These are phyloP conservation scores for Proctacanthus coquilletti DNA, from an alignment of 1,140 invertebrate species.

Conservation along the genomic window DNA sequence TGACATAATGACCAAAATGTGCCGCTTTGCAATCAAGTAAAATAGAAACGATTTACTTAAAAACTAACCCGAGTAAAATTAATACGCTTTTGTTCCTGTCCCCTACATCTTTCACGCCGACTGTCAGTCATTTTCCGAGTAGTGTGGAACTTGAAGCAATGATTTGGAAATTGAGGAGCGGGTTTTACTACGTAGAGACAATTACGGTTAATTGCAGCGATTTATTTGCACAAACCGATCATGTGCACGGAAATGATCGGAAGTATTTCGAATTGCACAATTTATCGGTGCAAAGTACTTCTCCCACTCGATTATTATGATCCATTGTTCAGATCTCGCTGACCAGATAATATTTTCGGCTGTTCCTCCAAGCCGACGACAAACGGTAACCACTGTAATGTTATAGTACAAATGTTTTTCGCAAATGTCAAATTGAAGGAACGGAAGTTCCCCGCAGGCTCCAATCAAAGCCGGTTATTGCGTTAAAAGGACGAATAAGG, in stretches of 20 bases:
- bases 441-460: not conserved
- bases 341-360: not conserved
- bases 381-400: not conserved
- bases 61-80: too few relatives aligned
- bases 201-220: not conserved
- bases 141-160: not conserved
- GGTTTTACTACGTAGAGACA: not conserved
- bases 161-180: not conserved
- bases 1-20: too few relatives aligned
- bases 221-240: not conserved
- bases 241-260: not conserved
- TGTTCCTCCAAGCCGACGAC: not conserved
- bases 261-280: not conserved
- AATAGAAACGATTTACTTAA: too few relatives aligned
- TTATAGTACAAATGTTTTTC: not conserved
- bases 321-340: not conserved
- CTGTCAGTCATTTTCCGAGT: not conserved
- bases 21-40: too few relatives aligned
- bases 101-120: constrained; percentile 28
- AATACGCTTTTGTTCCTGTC: too few relatives aligned
- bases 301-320: too few relatives aligned
- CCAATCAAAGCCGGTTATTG: not conserved
- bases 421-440: not conserved
- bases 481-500: not conserved
- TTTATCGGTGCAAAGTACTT: too few relatives aligned